Evolutionary conservation across 2,888 invertebrate genomes (phyloP).

Genomic region (Neoascia interrupta): DNA sequence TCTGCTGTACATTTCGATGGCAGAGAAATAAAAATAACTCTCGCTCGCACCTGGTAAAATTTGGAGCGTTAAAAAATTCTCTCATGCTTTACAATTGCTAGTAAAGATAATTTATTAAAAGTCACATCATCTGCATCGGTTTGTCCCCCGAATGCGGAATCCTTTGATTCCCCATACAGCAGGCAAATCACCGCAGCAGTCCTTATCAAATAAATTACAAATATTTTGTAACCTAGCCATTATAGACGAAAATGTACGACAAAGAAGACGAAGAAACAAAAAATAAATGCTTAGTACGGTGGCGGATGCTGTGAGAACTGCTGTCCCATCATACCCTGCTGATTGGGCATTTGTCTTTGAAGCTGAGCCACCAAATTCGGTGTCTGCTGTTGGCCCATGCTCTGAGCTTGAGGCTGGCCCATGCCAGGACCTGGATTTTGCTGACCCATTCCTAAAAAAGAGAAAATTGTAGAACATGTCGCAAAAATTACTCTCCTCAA

Average conservation of each 20-base stretch:
- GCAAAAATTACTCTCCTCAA: conserved; percentile 63
- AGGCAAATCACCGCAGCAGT: conserved; percentile 13
- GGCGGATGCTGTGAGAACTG: conserved; percentile 80
- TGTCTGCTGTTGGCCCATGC: conserved; percentile 81
- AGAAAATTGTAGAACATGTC: background rate
- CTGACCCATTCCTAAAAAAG: conserved; percentile 74
- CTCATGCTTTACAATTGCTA: no score
- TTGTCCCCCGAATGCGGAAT: background rate
- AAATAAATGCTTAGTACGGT: conserved; percentile 72
- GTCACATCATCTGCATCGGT: conserved; percentile 2
- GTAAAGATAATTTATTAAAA: conserved; percentile 31
- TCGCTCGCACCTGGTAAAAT: no score
- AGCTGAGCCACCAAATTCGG: conserved; percentile 85
- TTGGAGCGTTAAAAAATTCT: no score
- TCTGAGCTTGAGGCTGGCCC: conserved; percentile 77
- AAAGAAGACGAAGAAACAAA: background rate
- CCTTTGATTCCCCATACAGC: background rate
- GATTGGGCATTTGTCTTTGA: conserved; percentile 82
- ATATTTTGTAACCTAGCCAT: conserved; percentile 2
- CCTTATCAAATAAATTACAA: conserved; percentile 46
- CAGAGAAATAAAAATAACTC: no score
- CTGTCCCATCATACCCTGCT: conserved; percentile 76
- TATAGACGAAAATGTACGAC: background rate
- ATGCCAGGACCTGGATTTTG: conserved; percentile 75
- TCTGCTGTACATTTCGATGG: no score